phyloP scores from a whole-genome alignment of 2,888 invertebrate genomes.

The Synanthedon formicaeformis region DNA sequence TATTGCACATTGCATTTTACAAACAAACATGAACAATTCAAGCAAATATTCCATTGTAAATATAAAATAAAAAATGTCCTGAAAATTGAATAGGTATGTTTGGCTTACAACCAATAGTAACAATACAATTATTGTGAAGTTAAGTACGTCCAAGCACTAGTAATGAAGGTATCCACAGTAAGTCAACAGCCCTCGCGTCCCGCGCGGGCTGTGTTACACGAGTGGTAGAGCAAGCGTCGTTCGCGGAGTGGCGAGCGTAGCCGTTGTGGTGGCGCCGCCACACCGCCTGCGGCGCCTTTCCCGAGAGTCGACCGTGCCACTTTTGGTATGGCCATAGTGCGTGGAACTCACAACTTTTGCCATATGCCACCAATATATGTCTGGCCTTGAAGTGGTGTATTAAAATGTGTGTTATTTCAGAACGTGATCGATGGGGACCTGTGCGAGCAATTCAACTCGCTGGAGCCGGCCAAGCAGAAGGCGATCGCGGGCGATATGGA shows the following conservation, averaged over 20 bases:
- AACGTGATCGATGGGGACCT: constrained; percentile 99
- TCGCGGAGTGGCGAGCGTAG: constrained; percentile 21
- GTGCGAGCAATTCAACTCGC: constrained; percentile 98
- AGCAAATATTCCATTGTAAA: too few species aligned
- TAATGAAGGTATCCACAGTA: constrained; percentile 30
- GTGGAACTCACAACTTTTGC: constrained; percentile 42
- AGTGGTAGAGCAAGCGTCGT: constrained; percentile 45
- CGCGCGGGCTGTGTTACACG: constrained; percentile 51
- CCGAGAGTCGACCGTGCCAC: constrained; percentile 53
- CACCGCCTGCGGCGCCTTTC: constrained; percentile 28
- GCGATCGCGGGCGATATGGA: constrained; percentile 95
- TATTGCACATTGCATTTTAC: too few species aligned
- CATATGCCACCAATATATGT: background rate
- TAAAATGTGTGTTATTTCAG: constrained; percentile 60
- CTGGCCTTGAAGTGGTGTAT: too few species aligned
- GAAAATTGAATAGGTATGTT: too few species aligned
- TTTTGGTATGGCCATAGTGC: constrained; percentile 44
- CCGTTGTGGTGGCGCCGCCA: constrained; percentile 43
- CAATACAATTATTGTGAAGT: too few species aligned
- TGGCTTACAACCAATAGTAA: too few species aligned
- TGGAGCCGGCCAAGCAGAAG: constrained; percentile 94
- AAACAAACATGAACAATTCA: too few species aligned
- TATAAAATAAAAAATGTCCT: too few species aligned
- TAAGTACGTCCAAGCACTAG: too few species aligned
- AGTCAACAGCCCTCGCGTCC: constrained; percentile 47